phyloP scores from a whole-genome alignment of 1,140 invertebrate species.

The Trichogramma pretiosum region DNA sequence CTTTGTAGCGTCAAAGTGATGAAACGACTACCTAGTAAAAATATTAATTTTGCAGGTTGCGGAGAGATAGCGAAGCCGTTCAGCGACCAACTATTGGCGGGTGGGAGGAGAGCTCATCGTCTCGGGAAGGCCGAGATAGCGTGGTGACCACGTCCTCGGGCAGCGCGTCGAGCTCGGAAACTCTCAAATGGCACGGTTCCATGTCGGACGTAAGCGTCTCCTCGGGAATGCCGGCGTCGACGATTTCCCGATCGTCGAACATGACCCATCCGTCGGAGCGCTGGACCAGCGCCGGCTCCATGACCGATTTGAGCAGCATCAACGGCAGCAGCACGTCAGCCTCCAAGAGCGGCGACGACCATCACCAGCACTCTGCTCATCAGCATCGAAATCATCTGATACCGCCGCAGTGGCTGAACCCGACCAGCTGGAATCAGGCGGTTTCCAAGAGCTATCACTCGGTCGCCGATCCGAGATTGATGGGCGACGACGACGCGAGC shows the following conservation, averaged over 20 bases:
- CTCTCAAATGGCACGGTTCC: slow-evolving; percentile 73
- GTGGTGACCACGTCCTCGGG: slow-evolving; percentile 59
- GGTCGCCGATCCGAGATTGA: slow-evolving; percentile 24
- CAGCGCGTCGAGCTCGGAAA: slow-evolving; percentile 69
- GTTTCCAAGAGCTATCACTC: slow-evolving; percentile 20
- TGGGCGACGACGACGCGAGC: slow-evolving; percentile 15
- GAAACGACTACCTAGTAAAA: no score
- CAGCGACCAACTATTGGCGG: slow-evolving; percentile 41
- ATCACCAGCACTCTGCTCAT: slow-evolving; percentile 29
- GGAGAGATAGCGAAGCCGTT: slow-evolving; percentile 54
- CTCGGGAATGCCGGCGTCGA: slow-evolving; percentile 40
- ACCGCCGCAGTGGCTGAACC: slow-evolving; percentile 19
- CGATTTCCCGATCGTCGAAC: slow-evolving; percentile 17
- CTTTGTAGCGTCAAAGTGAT: no score
- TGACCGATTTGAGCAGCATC: slow-evolving; percentile 39
- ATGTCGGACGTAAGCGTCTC: slow-evolving; percentile 67
- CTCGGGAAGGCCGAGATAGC: slow-evolving; percentile 54
- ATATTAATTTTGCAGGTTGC: slow-evolving; percentile 41
- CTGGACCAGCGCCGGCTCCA: slow-evolving; percentile 38
- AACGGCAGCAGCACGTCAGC: slow-evolving; percentile 21
- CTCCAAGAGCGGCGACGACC: slow-evolving; percentile 20
- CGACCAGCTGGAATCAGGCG: slow-evolving; percentile 26
- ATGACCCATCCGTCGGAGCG: slow-evolving; percentile 28
- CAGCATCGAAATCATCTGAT: slow-evolving; percentile 15
- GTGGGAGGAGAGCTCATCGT: slow-evolving; percentile 43